Base-by-base conservation (phyloP, 1,140 invertebrate species). In the Panagrolaimus sp. region DNA sequence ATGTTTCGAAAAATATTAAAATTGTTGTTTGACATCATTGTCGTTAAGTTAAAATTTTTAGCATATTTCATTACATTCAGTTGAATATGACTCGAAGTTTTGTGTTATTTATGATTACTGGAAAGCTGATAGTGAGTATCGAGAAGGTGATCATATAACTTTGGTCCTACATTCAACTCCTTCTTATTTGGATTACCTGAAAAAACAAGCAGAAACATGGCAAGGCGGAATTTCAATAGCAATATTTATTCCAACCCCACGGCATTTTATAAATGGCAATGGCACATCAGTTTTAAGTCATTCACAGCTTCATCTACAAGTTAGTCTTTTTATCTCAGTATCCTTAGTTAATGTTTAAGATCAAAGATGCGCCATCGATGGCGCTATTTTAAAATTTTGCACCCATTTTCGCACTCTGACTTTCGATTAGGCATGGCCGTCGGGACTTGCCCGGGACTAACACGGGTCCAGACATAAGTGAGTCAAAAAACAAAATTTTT, bases 21-120 rank as follows among this genome's bases (percentile, higher is more conserved):
- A n/a, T n/a, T n/a, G n/a, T n/a, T n/a, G n/a, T n/a, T n/a, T n/a
- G n/a, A n/a, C n/a, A n/a, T n/a, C n/a, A n/a, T n/a, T n/a, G n/a
- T n/a, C n/a, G n/a, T n/a, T n/a, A 38, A 38, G 2, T 38, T 4
- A 38, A 38, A 38, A 38, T 4, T 38, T 38, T 38, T 38, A 38
- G 31, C 31, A 2, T 4, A 2, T 38, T 38, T 38, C 31, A 4
- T 38, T 38, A 4, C 2, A 38, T 38, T 38, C 31, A 2, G 31
- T 38, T 38, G 31, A 38, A 38, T 57, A 57, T 27, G 7, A 57
- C 20, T 25, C 1, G 1, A 20, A 16, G 9, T 57, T 25, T 20
- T 57, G 51, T 57, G 51, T 27, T 11, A 57, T 57, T 27, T 57
- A 57, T 57, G 51, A 57, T 20, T 20, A 25, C 8, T 57, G 51